Evolutionary conservation across 2,113 vertebrate genomes (phyloP).

Genomic region (Enhydra lutris): DNA sequence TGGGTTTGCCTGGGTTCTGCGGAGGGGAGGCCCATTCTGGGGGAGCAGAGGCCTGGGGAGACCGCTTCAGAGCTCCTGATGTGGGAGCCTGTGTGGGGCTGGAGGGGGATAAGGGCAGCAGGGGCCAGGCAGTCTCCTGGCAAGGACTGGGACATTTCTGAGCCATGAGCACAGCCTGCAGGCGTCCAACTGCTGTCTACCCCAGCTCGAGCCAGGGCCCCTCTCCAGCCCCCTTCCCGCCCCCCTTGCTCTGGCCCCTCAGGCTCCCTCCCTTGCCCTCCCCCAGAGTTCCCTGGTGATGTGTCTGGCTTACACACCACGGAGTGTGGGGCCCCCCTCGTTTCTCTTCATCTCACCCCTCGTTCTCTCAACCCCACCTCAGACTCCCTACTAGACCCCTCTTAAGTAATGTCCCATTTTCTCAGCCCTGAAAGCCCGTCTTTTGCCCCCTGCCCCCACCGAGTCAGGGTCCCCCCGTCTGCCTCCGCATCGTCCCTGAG

Average conservation of each 20-base stretch:
- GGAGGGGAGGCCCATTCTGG: not conserved
- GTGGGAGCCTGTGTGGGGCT: not conserved
- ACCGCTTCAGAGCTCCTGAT: conserved; percentile 21
- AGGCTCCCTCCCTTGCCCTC: not conserved
- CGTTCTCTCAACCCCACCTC: not conserved
- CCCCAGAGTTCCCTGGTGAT: not conserved
- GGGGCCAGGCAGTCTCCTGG: conserved; percentile 64
- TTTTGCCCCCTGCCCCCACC: too few species aligned
- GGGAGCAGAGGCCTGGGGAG: not conserved
- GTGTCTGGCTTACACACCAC: not conserved
- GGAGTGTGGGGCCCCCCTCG: not conserved
- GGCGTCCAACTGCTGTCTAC: conserved; percentile 64
- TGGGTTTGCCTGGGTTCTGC: not conserved
- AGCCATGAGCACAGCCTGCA: conserved; percentile 68
- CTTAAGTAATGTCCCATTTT: not conserved
- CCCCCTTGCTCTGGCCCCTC: not conserved
- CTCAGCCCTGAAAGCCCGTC: not conserved
- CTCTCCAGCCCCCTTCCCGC: conserved; percentile 26
- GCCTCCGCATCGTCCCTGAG: not conserved
- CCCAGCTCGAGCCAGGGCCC: conserved; percentile 45
- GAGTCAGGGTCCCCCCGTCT: not conserved
- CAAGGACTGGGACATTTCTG: conserved; percentile 69
- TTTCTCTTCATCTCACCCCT: not conserved
- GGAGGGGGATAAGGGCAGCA: conserved; percentile 1
- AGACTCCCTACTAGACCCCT: not conserved